phyloP scores from a whole-genome alignment of 2,888 invertebrate species.

The Anthophora plumipes region DNA sequence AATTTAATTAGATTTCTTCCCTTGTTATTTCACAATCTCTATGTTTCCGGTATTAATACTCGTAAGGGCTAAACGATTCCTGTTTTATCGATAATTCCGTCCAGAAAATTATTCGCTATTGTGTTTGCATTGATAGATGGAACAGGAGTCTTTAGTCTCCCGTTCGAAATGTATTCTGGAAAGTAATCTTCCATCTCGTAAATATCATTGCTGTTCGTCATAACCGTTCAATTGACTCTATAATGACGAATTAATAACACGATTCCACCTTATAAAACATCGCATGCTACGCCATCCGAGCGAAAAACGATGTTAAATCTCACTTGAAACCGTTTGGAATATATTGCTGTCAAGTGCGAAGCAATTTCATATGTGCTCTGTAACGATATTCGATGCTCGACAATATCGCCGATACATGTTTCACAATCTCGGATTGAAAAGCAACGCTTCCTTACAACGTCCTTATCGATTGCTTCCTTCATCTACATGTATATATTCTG shows the following conservation, averaged over 20 bases:
- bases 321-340: not conserved
- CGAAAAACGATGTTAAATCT: not conserved
- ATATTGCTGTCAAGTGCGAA: not conserved
- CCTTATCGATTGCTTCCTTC: conserved; percentile 24
- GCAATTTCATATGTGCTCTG: not conserved
- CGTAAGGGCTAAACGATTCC: not conserved
- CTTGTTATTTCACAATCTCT: conserved; percentile 8
- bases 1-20: not conserved
- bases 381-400: not conserved
- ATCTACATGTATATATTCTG: not conserved
- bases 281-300: not conserved
- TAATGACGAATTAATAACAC: not conserved
- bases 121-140: not conserved
- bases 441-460: not conserved
- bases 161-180: not conserved
- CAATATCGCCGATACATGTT: not conserved
- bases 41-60: not conserved
- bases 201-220: conserved; percentile 14
- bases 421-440: not conserved
- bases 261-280: not conserved
- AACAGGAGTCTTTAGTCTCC: not conserved
- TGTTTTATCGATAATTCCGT: conserved; percentile 18
- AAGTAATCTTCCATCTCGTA: not conserved
- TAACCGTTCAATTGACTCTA: not conserved
- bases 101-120: not conserved